A percentile compares a stretch with the other conserved stretches of the same genome.
Conservation (phyloP, 2,797 vertebrate genomes). For the Anisognathus igniventris region DNA sequence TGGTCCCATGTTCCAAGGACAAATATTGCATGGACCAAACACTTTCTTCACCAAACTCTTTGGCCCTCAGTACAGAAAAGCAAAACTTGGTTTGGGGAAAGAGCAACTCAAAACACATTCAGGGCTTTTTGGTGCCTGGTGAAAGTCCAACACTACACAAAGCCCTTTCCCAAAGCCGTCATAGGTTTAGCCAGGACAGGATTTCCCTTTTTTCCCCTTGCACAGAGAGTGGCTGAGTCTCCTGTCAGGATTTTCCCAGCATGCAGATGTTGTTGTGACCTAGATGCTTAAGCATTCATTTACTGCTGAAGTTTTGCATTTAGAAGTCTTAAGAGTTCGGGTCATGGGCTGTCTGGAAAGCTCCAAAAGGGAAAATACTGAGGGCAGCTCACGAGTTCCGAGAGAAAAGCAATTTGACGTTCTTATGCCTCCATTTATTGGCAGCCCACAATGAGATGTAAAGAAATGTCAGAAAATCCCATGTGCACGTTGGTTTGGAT, state of each 20-base stretch:
- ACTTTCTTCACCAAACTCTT: background rate
- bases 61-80: background rate
- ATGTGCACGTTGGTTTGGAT: background rate
- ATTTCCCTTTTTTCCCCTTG: background rate
- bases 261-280: constrained; percentile 31
- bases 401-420: background rate
- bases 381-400: background rate
- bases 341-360: background rate
- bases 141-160: background rate
- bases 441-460: constrained; percentile 6
- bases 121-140: background rate
- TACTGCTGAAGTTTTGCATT: constrained; percentile 39
- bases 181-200: background rate
- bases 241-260: background rate
- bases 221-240: background rate
- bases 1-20: background rate
- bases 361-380: background rate
- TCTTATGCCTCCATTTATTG: constrained; percentile 34
- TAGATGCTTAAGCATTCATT: constrained; percentile 43
- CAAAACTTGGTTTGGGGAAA: background rate
- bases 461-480: constrained; percentile 26
- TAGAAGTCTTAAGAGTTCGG: constrained; percentile 2
- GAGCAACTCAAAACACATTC: background rate
- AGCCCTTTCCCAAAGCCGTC: background rate
- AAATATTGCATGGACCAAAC: background rate